A percentile compares a stretch with the other conserved stretches of the same genome.
Evolutionary conservation across 2,797 vertebrate species (phyloP).

Genomic region (Rhinatrema bivittatum): DNA sequence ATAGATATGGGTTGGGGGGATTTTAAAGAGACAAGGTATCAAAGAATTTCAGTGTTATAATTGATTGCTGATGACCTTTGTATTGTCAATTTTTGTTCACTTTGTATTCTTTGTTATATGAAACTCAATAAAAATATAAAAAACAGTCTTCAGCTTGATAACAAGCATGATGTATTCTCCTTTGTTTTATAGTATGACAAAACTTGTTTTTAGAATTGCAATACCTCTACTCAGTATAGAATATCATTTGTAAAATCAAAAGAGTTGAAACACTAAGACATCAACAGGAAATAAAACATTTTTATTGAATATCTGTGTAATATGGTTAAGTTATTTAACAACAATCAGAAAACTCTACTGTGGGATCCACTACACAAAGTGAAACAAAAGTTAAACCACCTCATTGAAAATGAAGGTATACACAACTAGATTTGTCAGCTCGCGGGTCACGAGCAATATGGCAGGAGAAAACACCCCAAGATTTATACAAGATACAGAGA

Average conservation of each 20-base stretch:
- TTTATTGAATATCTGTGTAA: conserved; percentile 98
- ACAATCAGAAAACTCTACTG: conserved; percentile 98
- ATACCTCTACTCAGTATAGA: no score
- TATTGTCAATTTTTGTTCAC: no score
- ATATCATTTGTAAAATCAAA: conserved; percentile 11
- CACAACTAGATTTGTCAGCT: conserved; percentile 90
- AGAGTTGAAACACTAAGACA: conserved; percentile 45
- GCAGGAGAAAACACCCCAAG: conserved; percentile 94
- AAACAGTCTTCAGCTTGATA: no score
- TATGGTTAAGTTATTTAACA: conserved; percentile 98
- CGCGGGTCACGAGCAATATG: conserved; percentile 78
- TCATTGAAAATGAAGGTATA: conserved; percentile 96
- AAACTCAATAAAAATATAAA: no score
- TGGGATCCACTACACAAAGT: conserved; percentile 98
- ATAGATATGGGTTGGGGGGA: no score
- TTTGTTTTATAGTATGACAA: no score
- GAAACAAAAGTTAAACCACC: conserved; percentile 96
- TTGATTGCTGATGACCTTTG: no score
- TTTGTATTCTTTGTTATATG: no score
- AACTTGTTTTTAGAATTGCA: no score
- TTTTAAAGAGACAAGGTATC: no score
- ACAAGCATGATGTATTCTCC: no score
- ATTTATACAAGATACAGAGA: conserved; percentile 95
- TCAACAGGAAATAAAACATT: conserved; percentile 99
- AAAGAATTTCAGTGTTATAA: no score